phyloP scores from a whole-genome alignment of 2,797 vertebrate species.

The Sebastes hubbsi region DNA sequence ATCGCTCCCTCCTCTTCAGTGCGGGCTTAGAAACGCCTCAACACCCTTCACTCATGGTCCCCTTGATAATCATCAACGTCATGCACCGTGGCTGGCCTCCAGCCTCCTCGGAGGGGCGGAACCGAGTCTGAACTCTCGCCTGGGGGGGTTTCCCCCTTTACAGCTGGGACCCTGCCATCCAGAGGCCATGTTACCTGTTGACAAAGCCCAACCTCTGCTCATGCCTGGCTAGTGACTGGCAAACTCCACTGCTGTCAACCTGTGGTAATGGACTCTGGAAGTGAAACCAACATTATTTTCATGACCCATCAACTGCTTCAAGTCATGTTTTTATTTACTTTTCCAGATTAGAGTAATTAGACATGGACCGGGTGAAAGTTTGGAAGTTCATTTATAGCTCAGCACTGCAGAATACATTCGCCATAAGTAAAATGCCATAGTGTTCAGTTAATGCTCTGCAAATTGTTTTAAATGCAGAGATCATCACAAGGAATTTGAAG shows the following conservation, averaged over 20 bases:
- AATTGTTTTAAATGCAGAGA: background rate
- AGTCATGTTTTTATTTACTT: constrained; percentile 24
- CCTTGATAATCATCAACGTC: constrained; percentile 1
- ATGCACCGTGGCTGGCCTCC: constrained; percentile 39
- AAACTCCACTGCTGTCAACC: background rate
- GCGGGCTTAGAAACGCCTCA: constrained; percentile 76
- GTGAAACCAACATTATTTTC: constrained; percentile 31
- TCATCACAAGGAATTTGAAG: background rate
- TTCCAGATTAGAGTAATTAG: constrained; percentile 8
- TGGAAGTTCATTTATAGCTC: background rate
- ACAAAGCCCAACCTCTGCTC: constrained; percentile 87
- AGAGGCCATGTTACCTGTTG: constrained; percentile 81
- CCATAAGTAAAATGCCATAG: constrained; percentile 26
- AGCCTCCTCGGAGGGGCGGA: constrained; percentile 16
- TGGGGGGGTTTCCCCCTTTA: constrained; percentile 65
- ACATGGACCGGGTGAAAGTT: background rate
- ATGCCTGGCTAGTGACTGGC: constrained; percentile 84
- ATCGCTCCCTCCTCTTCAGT: constrained; percentile 68
- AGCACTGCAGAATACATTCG: constrained; percentile 8
- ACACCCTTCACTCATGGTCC: background rate
- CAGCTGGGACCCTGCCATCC: constrained; percentile 79
- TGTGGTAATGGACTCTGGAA: constrained; percentile 38
- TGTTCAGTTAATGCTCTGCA: background rate
- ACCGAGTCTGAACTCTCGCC: constrained; percentile 45
- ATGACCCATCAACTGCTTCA: constrained; percentile 1